Evolutionary conservation across 2,113 vertebrate species (phyloP).

Genomic region (Rhinogobius similis): DNA sequence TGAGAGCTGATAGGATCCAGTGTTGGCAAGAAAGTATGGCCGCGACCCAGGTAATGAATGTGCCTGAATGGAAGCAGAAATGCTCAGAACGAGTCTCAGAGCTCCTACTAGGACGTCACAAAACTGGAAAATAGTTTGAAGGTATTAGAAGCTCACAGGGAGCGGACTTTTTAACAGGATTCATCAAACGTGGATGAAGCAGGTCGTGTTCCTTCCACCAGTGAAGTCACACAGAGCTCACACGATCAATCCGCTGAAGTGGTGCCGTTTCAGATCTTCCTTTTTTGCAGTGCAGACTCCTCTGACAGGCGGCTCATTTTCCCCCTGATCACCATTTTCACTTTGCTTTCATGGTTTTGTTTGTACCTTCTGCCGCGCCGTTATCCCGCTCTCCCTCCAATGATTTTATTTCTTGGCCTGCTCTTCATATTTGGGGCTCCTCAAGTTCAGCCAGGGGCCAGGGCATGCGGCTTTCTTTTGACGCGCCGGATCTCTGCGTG

Average conservation of each 20-base stretch:
- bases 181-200: too few species aligned
- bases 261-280: conserved; percentile 69
- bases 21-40: too few species aligned
- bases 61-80: too few species aligned
- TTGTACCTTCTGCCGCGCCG: conserved; percentile 51
- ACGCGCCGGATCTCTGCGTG: conserved; percentile 1
- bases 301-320: conserved; percentile 88
- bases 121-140: too few species aligned
- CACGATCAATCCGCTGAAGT: neutral
- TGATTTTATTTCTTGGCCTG: conserved; percentile 45
- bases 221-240: too few species aligned
- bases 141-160: too few species aligned
- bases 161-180: too few species aligned
- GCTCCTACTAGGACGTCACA: too few species aligned
- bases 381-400: conserved; percentile 50
- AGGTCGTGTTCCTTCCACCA: too few species aligned
- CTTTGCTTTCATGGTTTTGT: conserved; percentile 61
- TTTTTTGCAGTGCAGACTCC: conserved; percentile 67
- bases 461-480: conserved; percentile 4
- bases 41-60: too few species aligned
- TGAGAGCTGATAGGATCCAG: too few species aligned
- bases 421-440: conserved; percentile 21
- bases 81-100: too few species aligned
- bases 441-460: conserved; percentile 62
- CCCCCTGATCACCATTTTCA: conserved; percentile 93